Evolutionary conservation across 2,797 vertebrate species (phyloP), one percentile per base, ranked within the genome.

Genomic region (Margarornis squamiger): DNA sequence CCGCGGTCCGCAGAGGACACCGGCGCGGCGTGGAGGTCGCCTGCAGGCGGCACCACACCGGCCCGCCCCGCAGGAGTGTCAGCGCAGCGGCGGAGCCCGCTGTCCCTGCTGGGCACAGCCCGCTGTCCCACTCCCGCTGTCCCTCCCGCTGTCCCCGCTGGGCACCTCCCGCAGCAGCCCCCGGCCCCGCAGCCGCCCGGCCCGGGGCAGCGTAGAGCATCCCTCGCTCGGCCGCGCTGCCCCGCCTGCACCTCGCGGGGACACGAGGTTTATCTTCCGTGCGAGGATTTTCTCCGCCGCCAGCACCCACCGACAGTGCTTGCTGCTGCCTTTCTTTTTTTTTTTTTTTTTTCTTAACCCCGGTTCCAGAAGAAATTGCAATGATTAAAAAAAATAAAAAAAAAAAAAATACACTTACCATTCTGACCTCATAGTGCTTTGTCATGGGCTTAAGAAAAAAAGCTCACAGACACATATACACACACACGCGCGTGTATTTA

Each of bases 361-460:
- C 18, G 3, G n/a, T 75, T 59, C 20, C 59, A 34, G 14, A 93
- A 55, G 13, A 78, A 30, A 93, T 58, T 22, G 72, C 59, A 82
- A 46, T 72, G 76, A 89, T 91, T 86, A 9, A 81, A 70, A 82
- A 92, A 95, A 23, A 48, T n/a, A n/a, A n/a, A n/a, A 48, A 23
- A 23, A 20, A 71, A 93, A 34, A 34, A 95, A 83, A 77, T 71
- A 74, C 80, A 98, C 98, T 98, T 98, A 98, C 98, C 97, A 91
- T 97, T 86, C 93, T 95, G 96, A 97, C 87, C 96, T 97, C 95
- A 95, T n/a, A 97, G 72, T 95, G 97, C 93, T 96, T 97, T 97
- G 93, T 96, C 97, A 96, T 90, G 92, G 46, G 27, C 76, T 97
- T 96, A 63, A 41, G 36, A 11, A 36, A 36, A 58, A 73, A 76